Evolutionary conservation across 2,888 invertebrate genomes (phyloP).

Genomic region (Hirtodrosophila alboralis): DNA sequence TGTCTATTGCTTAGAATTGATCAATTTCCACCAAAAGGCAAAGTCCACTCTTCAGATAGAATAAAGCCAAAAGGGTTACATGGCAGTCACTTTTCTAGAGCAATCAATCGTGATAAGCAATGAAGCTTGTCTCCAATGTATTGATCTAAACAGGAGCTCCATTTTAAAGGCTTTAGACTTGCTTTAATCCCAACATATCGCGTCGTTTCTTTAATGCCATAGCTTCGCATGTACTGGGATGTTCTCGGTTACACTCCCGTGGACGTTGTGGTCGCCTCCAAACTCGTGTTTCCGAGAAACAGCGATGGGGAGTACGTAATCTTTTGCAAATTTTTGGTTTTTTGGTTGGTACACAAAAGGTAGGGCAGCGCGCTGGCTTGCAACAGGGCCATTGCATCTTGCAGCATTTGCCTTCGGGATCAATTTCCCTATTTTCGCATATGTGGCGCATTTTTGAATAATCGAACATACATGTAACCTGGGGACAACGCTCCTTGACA

Average conservation of each 20-base stretch:
- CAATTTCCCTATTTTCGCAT: conserved; percentile 1
- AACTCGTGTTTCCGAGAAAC: conserved; percentile 53
- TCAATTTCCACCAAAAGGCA: no score
- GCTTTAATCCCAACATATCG: neutral
- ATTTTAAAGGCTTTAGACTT: neutral
- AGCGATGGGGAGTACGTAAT: conserved; percentile 43
- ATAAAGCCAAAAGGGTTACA: no score
- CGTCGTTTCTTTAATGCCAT: neutral
- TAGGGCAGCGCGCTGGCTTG: conserved; percentile 23
- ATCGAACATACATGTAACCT: conserved; percentile 31
- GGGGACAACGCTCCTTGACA: conserved; percentile 12
- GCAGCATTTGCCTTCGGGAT: conserved; percentile 11
- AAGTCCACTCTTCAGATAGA: no score
- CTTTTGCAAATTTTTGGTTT: conserved; percentile 21
- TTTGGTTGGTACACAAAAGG: conserved; percentile 10
- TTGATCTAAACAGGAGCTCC: neutral
- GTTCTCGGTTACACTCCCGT: neutral
- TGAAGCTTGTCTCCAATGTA: neutral
- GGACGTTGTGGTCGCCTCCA: neutral
- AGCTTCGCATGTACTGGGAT: neutral
- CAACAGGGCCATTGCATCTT: conserved; percentile 59
- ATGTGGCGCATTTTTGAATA: conserved; percentile 26
- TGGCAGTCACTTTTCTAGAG: neutral
- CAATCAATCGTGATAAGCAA: neutral
- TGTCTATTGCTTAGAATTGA: no score